phyloP scores from a whole-genome alignment of 1,140 invertebrate genomes.

The Aphelinus certus region DNA sequence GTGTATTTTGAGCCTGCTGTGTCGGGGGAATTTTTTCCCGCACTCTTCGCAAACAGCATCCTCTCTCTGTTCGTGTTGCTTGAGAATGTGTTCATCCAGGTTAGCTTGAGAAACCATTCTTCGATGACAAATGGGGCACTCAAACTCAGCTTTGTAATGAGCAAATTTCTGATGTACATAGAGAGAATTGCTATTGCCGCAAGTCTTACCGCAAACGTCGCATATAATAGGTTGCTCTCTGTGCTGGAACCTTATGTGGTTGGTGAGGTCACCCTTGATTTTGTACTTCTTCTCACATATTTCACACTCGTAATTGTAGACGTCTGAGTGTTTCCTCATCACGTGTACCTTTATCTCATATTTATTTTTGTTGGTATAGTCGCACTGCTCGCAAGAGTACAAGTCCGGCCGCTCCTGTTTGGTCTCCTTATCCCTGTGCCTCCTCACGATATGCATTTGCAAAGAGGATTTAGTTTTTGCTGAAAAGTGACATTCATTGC shows the following conservation, averaged over 20 bases:
- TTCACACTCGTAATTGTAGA: slow-evolving; percentile 66
- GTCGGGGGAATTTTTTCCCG: slow-evolving; percentile 68
- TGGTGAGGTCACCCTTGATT: slow-evolving; percentile 69
- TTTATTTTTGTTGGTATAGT: slow-evolving; percentile 62
- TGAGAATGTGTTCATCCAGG: slow-evolving; percentile 64
- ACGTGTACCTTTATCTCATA: slow-evolving; percentile 63
- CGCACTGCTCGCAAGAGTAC: slow-evolving; percentile 57
- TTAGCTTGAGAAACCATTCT: slow-evolving; percentile 64
- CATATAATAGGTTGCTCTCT: slow-evolving; percentile 76
- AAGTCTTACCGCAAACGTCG: slow-evolving; percentile 72
- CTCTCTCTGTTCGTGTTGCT: slow-evolving; percentile 61
- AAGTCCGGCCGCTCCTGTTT: slow-evolving; percentile 46
- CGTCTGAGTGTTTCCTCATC: slow-evolving; percentile 60
- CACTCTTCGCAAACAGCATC: slow-evolving; percentile 69
- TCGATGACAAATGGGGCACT: slow-evolving; percentile 61
- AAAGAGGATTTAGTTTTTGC: slow-evolving; percentile 54
- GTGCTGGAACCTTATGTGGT: slow-evolving; percentile 72
- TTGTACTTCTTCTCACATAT: slow-evolving; percentile 69
- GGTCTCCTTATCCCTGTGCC: slow-evolving; percentile 44
- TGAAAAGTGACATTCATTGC: slow-evolving; percentile 58
- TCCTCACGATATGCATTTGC: slow-evolving; percentile 59
- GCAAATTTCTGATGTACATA: slow-evolving; percentile 65
- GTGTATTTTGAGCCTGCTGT: slow-evolving; percentile 71
- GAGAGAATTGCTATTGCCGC: slow-evolving; percentile 61
- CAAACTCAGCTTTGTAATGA: slow-evolving; percentile 62